These are phyloP conservation scores for Procambarus virginalis DNA, from an alignment of 1,140 invertebrate genomes.

Conservation along the genomic window DNA sequence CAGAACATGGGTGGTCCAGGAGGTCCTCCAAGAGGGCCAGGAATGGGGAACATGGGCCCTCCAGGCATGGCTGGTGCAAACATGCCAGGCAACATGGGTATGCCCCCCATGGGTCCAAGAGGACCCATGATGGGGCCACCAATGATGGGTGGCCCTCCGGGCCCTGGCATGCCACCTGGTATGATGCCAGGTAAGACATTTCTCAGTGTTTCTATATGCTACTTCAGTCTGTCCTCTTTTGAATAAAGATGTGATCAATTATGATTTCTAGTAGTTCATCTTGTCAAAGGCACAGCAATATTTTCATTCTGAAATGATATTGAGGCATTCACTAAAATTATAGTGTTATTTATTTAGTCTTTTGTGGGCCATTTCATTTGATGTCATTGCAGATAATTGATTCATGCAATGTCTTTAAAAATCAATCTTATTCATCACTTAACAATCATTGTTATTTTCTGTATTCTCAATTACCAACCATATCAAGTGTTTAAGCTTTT, in stretches of 20 bases:
- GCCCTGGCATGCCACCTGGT: slow-evolving; percentile 79
- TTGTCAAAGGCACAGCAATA: no score
- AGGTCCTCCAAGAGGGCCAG: slow-evolving; percentile 76
- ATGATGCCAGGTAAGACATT: slow-evolving; percentile 72
- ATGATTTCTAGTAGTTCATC: no score
- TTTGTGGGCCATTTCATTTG: no score
- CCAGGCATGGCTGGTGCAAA: slow-evolving; percentile 56
- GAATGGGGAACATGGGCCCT: slow-evolving; percentile 76
- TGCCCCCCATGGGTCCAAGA: slow-evolving; percentile 75
- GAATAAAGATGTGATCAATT: background rate
- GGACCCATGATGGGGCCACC: slow-evolving; percentile 77
- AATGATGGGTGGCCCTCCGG: slow-evolving; percentile 81
- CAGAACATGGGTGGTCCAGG: slow-evolving; percentile 73
- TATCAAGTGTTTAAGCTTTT: no score
- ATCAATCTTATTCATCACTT: no score
- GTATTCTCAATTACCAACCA: no score
- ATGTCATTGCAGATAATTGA: no score
- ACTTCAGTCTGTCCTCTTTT: background rate
- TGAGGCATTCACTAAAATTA: no score
- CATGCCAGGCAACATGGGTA: slow-evolving; percentile 73
- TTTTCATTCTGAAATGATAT: no score
- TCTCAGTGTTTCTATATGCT: background rate
- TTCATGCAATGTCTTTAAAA: no score
- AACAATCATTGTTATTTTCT: no score
- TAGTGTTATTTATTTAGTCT: no score